Evolutionary conservation across 2,888 invertebrate genomes (phyloP), one percentile per base, ranked within the genome.

Genomic region (Dicranocentrus wangi): DNA sequence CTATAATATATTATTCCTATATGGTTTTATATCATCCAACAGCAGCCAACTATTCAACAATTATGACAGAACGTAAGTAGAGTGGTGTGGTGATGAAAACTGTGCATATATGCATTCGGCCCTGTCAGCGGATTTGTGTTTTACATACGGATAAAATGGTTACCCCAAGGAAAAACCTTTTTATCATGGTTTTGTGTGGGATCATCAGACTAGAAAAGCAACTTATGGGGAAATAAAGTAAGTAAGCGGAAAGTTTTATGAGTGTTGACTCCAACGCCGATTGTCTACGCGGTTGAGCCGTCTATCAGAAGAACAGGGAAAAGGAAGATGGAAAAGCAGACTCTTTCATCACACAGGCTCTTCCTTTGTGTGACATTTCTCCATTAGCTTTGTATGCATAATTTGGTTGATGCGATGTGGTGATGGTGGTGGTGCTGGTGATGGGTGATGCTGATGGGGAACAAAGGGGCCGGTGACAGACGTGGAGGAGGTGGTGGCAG

Each of bases 211-310:
- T 53, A 75, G 75, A 75, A 75, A 75, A 75, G 75, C 55, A 66
- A 75, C 75, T 65, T 75, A 75, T 66, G 65, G 42, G 27, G 19
- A 42, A 43, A 58, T 43, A 70, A 70, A 61, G 61, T 72, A 42
- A 65, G 65, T 73, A 73, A 75, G 66, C 53, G 75, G 75, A 75
- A 75, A 75, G 39, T 75, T 75, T 75, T 75, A 75, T 75, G 75
- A 75, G 65, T 65, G 25, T 53, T 72, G 75, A 55, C 75, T 75
- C 75, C 65, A 65, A 42, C 42, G 58, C 51, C 39, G 39, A 5
- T 8, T 8, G 13, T 13, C 39, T 39, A 13, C 39, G 5, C 39
- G 39, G 7, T 39, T 13, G 39, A 5, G 13, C 39, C 39, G 39
- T 39, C 39, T 39, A 13, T n/a, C n/a, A 39, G 13, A 39, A 39